Evolutionary conservation across 2,797 vertebrate genomes (phyloP), one percentile per base, ranked within the genome.

Genomic region (Onychomys torridus): DNA sequence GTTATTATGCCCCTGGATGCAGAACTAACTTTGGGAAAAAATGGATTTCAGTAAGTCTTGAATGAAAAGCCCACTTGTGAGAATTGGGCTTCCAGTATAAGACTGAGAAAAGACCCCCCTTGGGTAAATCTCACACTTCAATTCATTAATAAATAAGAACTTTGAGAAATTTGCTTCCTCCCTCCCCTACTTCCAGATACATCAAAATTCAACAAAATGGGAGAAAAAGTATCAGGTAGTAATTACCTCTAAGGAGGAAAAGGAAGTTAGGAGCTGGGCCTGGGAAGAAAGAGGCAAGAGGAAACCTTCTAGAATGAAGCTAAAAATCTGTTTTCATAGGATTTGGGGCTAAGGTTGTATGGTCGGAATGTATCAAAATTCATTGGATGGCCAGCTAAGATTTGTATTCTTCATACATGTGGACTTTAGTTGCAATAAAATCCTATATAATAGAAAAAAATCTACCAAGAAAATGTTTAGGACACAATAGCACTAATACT

Each of bases 391-490:
- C 49, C 8, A 9, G 37, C 46, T 87, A 90, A 82, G 29, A 89
- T 75, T 86, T 88, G 69, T 89, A 37, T 78, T 32, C 87, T 83
- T 93, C 34, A 10, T 92, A 25, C 93, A 67, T 52, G 25, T 71
- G 78, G 65, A 93, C 69, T 37, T 87, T 49, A 73, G 83, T 59
- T 52, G 61, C 94, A 91, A 32, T 49, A 55, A 89, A 92, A 73
- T 27, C 43, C 19, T n/a, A 4, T 63, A 34, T 65, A 83, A 83
- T 89, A 76, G 90, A 96, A 96, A 96, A 96, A 52, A 91, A 91
- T 21, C 46, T 9, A 40, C 78, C 27, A 52, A 79, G 86, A 78
- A 95, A 87, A 67, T 76, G 91, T 71, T 81, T 91, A 81, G 76
- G 55, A 67, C 23, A 16, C 49, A 49, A 81, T 55, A 92, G 23